phyloP scores from a whole-genome alignment of 2,113 vertebrate genomes.

The Hippocampus abdominalis region DNA sequence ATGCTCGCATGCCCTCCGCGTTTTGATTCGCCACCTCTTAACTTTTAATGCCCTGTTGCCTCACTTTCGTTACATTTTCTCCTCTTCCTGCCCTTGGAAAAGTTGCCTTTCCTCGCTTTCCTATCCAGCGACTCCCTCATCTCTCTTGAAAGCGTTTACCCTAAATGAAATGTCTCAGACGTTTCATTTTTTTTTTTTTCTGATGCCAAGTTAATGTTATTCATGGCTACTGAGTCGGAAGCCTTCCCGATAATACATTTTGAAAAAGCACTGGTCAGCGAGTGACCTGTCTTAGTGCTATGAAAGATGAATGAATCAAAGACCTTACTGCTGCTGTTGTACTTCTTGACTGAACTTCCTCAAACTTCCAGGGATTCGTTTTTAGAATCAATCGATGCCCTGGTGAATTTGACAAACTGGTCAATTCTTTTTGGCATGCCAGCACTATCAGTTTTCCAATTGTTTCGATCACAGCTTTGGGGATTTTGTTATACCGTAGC shows the following conservation, averaged over 20 bases:
- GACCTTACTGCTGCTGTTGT: not conserved
- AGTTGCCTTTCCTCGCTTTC: not conserved
- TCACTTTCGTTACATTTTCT: conserved; percentile 4
- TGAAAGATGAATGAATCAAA: not conserved
- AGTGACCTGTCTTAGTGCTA: not conserved
- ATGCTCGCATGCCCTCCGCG: conserved; percentile 20
- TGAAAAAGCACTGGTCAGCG: not conserved
- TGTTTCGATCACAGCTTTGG: no score
- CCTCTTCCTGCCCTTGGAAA: conserved; percentile 24
- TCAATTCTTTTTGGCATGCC: no score
- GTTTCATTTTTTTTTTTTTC: not conserved
- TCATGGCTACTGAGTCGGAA: not conserved
- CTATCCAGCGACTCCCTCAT: not conserved
- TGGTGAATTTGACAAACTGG: no score
- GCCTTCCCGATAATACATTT: not conserved
- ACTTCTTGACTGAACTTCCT: not conserved
- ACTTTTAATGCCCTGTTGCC: conserved; percentile 1
- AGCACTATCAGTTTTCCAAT: no score
- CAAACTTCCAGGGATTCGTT: not conserved
- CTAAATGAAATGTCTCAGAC: not conserved
- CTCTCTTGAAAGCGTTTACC: not conserved
- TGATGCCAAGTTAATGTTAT: not conserved
- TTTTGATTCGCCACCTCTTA: conserved; percentile 8
- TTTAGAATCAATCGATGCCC: no score
- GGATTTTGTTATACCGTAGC: no score